Evolutionary conservation across 2,888 invertebrate genomes (phyloP).

Genomic region (Cenopis cana): DNA sequence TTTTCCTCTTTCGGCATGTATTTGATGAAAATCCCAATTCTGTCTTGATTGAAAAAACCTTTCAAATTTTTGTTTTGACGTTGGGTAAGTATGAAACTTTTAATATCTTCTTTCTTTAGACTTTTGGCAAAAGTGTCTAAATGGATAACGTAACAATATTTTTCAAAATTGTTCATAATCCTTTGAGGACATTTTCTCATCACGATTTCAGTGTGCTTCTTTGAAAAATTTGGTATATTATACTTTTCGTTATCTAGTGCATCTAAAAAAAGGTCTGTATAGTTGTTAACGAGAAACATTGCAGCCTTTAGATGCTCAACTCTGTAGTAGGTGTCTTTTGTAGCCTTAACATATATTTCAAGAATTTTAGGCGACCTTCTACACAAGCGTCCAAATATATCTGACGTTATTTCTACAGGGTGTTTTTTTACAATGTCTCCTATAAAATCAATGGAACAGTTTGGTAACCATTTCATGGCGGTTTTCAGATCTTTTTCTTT

Average conservation of each 20-base stretch:
- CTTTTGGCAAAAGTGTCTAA: constrained; percentile 64
- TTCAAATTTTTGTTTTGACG: constrained; percentile 34
- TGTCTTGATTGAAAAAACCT: constrained; percentile 53
- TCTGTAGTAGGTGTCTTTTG: constrained; percentile 7
- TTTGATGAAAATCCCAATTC: constrained; percentile 59
- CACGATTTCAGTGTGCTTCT: constrained; percentile 44
- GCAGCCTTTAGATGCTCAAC: constrained; percentile 11
- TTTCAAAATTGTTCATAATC: constrained; percentile 47
- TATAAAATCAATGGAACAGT: constrained; percentile 38
- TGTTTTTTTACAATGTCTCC: constrained; percentile 42
- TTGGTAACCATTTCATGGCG: constrained; percentile 57
- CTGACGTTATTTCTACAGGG: constrained; percentile 19
- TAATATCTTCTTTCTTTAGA: constrained; percentile 57
- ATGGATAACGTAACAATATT: constrained; percentile 57
- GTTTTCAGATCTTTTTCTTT: constrained; percentile 52
- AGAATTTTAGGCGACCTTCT: constrained; percentile 42
- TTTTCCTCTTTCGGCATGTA: constrained; percentile 60
- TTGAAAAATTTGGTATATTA: constrained; percentile 31
- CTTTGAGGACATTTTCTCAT: constrained; percentile 45
- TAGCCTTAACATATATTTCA: constrained; percentile 38
- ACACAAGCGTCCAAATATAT: constrained; percentile 45
- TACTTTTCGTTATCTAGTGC: constrained; percentile 31
- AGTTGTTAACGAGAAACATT: constrained; percentile 19
- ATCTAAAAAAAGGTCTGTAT: constrained; percentile 37
- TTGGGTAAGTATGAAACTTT: constrained; percentile 46